Conservation (phyloP, 2,797 vertebrate genomes). For the Dromococcyx pavoninus region DNA sequence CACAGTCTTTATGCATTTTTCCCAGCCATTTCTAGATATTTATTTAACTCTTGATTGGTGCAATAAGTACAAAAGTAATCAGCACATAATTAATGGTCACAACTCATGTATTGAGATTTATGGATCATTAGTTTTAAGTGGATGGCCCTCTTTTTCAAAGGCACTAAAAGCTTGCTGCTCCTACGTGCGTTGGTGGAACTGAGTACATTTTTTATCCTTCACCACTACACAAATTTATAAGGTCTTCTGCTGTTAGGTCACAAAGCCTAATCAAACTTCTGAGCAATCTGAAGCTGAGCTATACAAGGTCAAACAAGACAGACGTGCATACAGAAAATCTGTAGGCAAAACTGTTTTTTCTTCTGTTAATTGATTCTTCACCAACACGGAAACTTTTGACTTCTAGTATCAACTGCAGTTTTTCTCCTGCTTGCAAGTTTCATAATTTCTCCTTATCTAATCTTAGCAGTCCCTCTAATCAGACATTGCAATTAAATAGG, state of each 20-base stretch:
- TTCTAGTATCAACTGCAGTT: not conserved
- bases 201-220: not conserved
- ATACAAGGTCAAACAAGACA: not conserved
- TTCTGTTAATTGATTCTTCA: not conserved
- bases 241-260: not conserved
- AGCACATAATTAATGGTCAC: not conserved
- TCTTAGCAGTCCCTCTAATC: not conserved
- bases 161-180: not conserved
- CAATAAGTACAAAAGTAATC: not conserved
- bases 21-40: not conserved
- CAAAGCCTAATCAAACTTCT: not conserved
- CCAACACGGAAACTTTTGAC: not conserved
- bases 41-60: not conserved
- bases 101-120: not conserved
- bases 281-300: not conserved
- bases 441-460: not conserved
- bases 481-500: not conserved
- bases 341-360: not conserved
- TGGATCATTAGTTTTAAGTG: not conserved
- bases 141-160: not conserved
- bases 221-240: not conserved
- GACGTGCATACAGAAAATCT: not conserved
- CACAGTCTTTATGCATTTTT: not conserved
- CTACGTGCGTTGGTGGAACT: not conserved
- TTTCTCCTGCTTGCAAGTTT: not conserved